Evolutionary conservation across 1,140 invertebrate species (phyloP), one percentile per base, ranked within the genome.

Genomic region (Lasaia peninsularis): DNA sequence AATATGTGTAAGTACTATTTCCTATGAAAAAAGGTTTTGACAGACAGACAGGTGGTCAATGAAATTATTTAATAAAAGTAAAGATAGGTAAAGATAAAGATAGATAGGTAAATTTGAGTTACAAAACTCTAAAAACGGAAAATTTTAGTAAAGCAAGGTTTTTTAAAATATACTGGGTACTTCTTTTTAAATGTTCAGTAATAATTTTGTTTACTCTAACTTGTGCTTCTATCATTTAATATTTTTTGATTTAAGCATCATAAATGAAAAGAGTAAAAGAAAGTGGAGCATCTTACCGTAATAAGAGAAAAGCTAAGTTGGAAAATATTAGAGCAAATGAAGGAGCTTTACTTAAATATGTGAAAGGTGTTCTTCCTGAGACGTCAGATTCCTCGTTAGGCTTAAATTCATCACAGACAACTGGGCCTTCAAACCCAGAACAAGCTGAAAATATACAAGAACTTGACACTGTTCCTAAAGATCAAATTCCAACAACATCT

Each of bases 391-490:
- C 33, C 35, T 16, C 12, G 12, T 37, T 14, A 37, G 12, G 35
- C 35, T 37, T 16, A 37, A 40, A 40, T 55, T 28, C 21, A 55
- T 55, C 34, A 55, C 34, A 40, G 20, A 40, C 14, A 54, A 20
- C 53, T 55, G 35, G 53, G 35, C 18, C 53, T 55, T 55, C 53
- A 44, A 55, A 55, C 53, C 53, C 35, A 40, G 16, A 55, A 40
- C 34, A 55, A 55, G 34, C 34, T 55, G 53, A 55, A 40, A 35
- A 55, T 28, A 20, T 28, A 37, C 20, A 55, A 55, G 53, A 55
- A 55, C 34, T 55, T 55, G 53, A 55, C 34, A 40, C 53, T 55
- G 35, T 40, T 55, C 35, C 53, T 55, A 12, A 54, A 54, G 32
- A 55, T 44, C 35, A 37, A 55, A 40, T 44, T 55, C 34, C 20